Conservation (phyloP, 2,797 vertebrate species). For the Halcyon chelicuti region DNA sequence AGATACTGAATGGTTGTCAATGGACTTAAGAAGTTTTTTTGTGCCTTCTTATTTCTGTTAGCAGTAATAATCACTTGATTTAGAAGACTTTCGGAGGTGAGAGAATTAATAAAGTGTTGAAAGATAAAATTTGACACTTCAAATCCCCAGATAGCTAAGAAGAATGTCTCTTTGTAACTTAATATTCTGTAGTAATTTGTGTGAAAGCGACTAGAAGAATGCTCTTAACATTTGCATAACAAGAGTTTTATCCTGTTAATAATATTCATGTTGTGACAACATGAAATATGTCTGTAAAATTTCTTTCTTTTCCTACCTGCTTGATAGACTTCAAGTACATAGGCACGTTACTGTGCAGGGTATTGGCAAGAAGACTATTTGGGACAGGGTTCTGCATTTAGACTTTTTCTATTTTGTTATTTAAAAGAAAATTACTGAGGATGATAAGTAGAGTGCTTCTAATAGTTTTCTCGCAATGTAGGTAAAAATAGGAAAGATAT, state of each 20-base stretch:
- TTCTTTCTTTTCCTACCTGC: not conserved
- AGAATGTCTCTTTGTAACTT: not conserved
- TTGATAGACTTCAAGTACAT: not conserved
- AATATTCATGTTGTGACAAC: not conserved
- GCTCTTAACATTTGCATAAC: not conserved
- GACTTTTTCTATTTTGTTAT: not conserved
- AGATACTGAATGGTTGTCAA: not conserved
- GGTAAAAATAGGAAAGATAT: not conserved
- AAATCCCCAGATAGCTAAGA: not conserved
- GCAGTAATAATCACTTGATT: not conserved
- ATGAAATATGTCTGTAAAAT: not conserved
- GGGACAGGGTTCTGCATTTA: not conserved
- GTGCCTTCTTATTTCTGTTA: not conserved
- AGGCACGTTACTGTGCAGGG: not conserved
- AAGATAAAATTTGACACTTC: not conserved
- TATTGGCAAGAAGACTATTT: not conserved
- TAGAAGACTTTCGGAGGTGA: not conserved
- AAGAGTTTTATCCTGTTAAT: not conserved
- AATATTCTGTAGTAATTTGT: not conserved
- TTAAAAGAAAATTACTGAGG: not conserved
- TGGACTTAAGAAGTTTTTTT: not conserved
- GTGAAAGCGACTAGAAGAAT: not conserved
- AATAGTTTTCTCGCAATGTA: not conserved
- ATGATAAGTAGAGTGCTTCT: not conserved
- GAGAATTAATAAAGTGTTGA: not conserved